phyloP scores from a whole-genome alignment of 2,888 invertebrate species.

The Acleris laterana region DNA sequence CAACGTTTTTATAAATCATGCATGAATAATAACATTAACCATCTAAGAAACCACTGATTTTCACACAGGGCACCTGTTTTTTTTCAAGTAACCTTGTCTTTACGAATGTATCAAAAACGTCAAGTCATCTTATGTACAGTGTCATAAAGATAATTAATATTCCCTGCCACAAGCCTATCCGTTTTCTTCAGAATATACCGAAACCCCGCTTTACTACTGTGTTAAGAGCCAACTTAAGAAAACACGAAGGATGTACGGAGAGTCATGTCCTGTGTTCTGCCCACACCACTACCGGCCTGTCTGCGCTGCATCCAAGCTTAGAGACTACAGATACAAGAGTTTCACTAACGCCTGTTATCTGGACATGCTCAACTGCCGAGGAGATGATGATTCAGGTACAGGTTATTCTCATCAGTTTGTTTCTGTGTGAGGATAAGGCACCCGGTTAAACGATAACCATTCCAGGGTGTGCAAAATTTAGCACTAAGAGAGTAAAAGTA shows the following conservation, averaged over 20 bases:
- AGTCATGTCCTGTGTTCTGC: slow-evolving; percentile 73
- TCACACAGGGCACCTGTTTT: too few relatives aligned
- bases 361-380: slow-evolving; percentile 74
- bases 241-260: slow-evolving; percentile 55
- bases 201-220: slow-evolving; percentile 60
- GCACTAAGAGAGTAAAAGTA: too few relatives aligned
- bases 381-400: slow-evolving; percentile 55
- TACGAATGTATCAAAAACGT: too few relatives aligned
- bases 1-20: too few relatives aligned
- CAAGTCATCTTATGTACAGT: too few relatives aligned
- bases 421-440: too few relatives aligned
- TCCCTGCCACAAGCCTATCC: neutral
- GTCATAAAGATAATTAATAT: neutral
- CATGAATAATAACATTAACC: too few relatives aligned
- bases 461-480: too few relatives aligned
- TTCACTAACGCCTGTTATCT: slow-evolving; percentile 70
- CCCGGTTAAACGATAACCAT: too few relatives aligned
- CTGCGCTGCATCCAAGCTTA: slow-evolving; percentile 60
- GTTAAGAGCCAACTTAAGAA: slow-evolving; percentile 49
- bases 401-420: neutral
- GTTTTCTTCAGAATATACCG: slow-evolving; percentile 49
- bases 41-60: too few relatives aligned
- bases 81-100: neutral
- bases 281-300: slow-evolving; percentile 70
- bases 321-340: slow-evolving; percentile 58